Conservation (phyloP, 1,140 invertebrate genomes). For the Campoletis sonorensis region DNA sequence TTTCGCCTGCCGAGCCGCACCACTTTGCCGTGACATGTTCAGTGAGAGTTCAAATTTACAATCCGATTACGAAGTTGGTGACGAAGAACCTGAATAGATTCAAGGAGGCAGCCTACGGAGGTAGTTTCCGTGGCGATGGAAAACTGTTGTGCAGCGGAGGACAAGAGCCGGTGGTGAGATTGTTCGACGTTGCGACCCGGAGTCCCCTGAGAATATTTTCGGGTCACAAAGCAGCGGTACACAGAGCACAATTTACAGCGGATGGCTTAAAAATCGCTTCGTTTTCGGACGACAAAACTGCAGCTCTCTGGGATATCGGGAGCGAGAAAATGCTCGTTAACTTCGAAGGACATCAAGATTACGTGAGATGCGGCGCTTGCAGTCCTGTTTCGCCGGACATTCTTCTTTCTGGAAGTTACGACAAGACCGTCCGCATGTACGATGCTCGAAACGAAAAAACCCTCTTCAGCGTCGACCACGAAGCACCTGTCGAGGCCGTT, state of each 20-base stretch:
- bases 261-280: conserved; percentile 89
- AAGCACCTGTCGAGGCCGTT: conserved; percentile 92
- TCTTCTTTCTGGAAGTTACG: conserved; percentile 94
- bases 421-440: conserved; percentile 93
- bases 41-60: conserved; percentile 94
- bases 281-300: conserved; percentile 96
- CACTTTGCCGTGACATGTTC: conserved; percentile 95
- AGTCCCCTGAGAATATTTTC: conserved; percentile 82
- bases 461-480: conserved; percentile 89
- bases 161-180: conserved; percentile 89
- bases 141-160: conserved; percentile 90
- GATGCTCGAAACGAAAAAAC: conserved; percentile 87
- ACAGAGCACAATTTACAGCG: conserved; percentile 89
- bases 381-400: conserved; percentile 86
- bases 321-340: conserved; percentile 84
- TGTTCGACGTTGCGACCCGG: conserved; percentile 92
- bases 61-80: conserved; percentile 90
- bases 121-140: conserved; percentile 90
- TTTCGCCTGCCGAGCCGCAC: conserved; percentile 90
- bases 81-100: conserved; percentile 92
- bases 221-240: conserved; percentile 81
- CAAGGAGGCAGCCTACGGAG: conserved; percentile 91
- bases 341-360: conserved; percentile 88
- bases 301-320: conserved; percentile 92
- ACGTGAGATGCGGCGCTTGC: conserved; percentile 88